Percentiles rank a stretch among this genome's conserved stretches.
phyloP scores from a whole-genome alignment of 2,797 vertebrate species.

The Molothrus ater region DNA sequence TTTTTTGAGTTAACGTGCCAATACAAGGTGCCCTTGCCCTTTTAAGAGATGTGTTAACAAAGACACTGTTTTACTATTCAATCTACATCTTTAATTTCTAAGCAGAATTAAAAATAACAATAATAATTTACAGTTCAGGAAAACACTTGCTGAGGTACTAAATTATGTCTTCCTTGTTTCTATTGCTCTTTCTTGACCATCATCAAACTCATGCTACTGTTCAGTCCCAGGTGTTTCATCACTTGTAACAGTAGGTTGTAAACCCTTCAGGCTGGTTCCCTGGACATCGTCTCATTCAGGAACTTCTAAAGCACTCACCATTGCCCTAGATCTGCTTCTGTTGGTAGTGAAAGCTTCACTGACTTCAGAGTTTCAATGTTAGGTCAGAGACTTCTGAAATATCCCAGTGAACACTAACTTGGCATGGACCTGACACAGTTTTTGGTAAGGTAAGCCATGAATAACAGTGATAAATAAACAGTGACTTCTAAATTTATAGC shows the following conservation, averaged over 20 bases:
- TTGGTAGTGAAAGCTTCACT: neutral
- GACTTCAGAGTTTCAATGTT: neutral
- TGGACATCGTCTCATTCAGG: neutral
- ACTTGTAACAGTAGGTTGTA: neutral
- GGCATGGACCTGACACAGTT: neutral
- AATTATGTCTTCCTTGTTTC: neutral
- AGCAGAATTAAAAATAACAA: neutral
- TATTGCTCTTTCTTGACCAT: neutral
- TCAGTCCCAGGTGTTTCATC: neutral
- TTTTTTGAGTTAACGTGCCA: neutral
- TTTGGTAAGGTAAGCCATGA: neutral
- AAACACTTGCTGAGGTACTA: neutral
- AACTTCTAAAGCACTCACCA: neutral
- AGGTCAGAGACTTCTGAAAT: neutral
- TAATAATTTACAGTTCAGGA: neutral
- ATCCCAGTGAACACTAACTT: neutral
- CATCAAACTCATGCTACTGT: neutral
- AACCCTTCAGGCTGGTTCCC: neutral
- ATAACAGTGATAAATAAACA: neutral
- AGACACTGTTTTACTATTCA: neutral
- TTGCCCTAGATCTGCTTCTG: neutral
- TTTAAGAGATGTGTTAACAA: neutral
- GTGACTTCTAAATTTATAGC: neutral
- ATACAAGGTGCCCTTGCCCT: fast-evolving
- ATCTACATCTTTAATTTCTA: neutral